A percentile compares a stretch with the other conserved stretches of the same genome.
These are phyloP conservation scores for Hemichromis elongatus DNA, from an alignment of 2,113 vertebrate genomes.

Conservation along the genomic window DNA sequence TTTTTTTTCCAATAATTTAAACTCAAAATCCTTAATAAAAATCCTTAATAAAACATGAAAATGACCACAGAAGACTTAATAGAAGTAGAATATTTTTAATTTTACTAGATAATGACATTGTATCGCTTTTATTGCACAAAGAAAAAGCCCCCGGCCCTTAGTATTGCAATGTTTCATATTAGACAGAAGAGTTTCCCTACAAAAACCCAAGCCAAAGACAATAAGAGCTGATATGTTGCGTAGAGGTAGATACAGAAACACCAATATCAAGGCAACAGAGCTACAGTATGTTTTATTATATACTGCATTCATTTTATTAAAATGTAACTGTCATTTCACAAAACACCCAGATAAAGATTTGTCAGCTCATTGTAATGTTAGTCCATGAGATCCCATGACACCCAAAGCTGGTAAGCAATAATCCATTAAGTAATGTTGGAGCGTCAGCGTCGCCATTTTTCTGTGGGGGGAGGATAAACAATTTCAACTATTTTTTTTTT, in stretches of 20 bases:
- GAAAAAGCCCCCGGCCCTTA: constrained; percentile 59
- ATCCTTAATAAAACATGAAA: background rate
- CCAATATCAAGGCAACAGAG: background rate
- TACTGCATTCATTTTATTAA: background rate
- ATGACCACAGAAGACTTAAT: background rate
- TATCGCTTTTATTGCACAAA: constrained; percentile 66
- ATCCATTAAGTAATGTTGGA: background rate
- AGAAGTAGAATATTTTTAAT: background rate
- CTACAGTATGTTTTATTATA: background rate
- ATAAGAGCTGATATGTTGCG: background rate
- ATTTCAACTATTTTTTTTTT: background rate
- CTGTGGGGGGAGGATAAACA: constrained; percentile 22
- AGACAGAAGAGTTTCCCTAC: background rate
- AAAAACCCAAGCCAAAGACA: background rate
- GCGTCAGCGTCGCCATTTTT: constrained; percentile 68
- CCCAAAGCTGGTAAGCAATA: background rate
- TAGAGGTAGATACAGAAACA: background rate
- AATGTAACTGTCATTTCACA: background rate
- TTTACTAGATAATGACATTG: background rate
- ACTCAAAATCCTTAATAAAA: background rate
- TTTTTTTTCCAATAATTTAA: background rate
- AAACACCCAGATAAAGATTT: background rate
- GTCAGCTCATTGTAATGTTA: background rate
- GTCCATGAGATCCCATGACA: background rate
- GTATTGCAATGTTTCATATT: background rate